These are phyloP conservation scores for Gallinago solitaria DNA, from an alignment of 2,797 vertebrate genomes.

Conservation along the genomic window DNA sequence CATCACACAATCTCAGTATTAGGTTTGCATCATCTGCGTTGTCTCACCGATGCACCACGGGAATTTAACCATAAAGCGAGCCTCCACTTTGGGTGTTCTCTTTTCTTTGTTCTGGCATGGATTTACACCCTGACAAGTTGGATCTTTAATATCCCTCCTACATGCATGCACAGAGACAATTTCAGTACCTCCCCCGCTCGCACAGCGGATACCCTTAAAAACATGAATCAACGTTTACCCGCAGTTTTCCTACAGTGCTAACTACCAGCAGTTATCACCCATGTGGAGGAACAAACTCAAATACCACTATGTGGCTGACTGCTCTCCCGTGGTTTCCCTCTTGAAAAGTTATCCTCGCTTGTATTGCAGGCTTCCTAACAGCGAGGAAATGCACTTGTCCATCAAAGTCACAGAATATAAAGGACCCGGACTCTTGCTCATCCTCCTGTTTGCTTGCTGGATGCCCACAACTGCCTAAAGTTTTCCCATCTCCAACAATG, in stretches of 20 bases:
- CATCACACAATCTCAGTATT: neutral
- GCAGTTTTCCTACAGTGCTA: slow-evolving; percentile 9
- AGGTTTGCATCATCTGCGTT: neutral
- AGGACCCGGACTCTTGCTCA: neutral
- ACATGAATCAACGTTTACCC: slow-evolving; percentile 59
- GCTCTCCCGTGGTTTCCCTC: slow-evolving; percentile 32
- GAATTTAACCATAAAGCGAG: neutral
- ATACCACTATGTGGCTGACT: slow-evolving; percentile 14
- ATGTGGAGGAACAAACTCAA: slow-evolving; percentile 23
- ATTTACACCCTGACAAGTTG: slow-evolving; percentile 50
- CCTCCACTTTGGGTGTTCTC: neutral
- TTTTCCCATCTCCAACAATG: neutral
- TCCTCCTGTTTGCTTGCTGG: neutral
- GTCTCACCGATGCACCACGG: neutral
- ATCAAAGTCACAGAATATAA: neutral
- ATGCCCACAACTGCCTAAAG: neutral
- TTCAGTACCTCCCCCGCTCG: neutral
- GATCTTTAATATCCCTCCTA: slow-evolving; percentile 58
- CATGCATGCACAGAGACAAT: slow-evolving; percentile 21
- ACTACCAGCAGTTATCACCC: slow-evolving; percentile 13
- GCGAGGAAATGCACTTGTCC: neutral
- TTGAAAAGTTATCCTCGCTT: neutral
- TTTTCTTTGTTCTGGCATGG: slow-evolving; percentile 9
- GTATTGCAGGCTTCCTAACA: neutral
- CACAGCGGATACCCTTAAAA: slow-evolving; percentile 30